These are phyloP conservation scores for Drosophila fulvimacula DNA, from an alignment of 2,888 invertebrate genomes.

Conservation along the genomic window DNA sequence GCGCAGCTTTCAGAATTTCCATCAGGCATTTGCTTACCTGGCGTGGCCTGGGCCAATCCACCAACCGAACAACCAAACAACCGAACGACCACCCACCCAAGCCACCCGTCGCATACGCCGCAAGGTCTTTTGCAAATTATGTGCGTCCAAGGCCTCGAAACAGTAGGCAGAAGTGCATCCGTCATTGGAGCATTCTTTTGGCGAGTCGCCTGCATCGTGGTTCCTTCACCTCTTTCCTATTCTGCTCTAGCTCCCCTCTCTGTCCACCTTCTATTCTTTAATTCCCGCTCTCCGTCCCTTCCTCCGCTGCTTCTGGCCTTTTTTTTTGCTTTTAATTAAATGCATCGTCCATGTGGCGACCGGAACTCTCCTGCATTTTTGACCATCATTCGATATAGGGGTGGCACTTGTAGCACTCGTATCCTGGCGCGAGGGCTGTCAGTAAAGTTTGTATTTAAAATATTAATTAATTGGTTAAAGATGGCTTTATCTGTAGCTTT, in stretches of 20 bases:
- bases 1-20: constrained; percentile 43
- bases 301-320: constrained; percentile 11
- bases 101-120: constrained; percentile 11
- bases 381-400: constrained; percentile 46
- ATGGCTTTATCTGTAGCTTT: too few relatives aligned
- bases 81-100: constrained; percentile 1
- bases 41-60: not conserved
- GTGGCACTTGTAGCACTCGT: constrained; percentile 24
- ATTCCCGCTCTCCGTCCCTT: not conserved
- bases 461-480: constrained; percentile 4
- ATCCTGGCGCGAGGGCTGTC: constrained; percentile 26
- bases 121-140: constrained; percentile 53
- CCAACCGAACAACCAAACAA: constrained; percentile 1
- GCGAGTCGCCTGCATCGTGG: constrained; percentile 2
- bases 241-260: not conserved
- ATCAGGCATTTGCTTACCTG: constrained; percentile 39
- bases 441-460: not conserved
- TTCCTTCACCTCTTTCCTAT: not conserved
- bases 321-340: constrained; percentile 62
- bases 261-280: not conserved
- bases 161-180: constrained; percentile 58
- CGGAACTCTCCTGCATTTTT: constrained; percentile 41
- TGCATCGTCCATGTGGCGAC: constrained; percentile 52
- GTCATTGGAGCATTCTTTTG: constrained; percentile 17
- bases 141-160: constrained; percentile 53